phyloP scores from a whole-genome alignment of 2,797 vertebrate species.

The Clamator glandarius region DNA sequence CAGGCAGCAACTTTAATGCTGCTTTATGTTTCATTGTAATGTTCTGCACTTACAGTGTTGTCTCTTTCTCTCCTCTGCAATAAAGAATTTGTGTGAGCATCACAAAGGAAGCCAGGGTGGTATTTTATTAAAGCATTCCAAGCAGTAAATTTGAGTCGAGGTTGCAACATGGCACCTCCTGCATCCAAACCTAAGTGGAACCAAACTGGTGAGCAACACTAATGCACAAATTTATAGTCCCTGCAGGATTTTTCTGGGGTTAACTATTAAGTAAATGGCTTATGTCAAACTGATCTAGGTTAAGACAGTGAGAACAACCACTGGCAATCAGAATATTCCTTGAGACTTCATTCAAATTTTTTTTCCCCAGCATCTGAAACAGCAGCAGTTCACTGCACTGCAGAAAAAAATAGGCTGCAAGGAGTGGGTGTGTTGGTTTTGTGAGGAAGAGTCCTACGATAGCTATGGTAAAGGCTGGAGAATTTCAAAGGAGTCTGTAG shows the following conservation, averaged over 20 bases:
- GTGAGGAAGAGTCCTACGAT: not conserved
- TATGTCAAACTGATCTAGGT: conserved; percentile 57
- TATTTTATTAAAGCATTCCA: conserved; percentile 11
- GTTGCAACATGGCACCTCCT: not conserved
- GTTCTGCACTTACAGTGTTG: conserved; percentile 43
- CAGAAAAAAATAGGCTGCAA: not conserved
- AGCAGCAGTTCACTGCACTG: not conserved
- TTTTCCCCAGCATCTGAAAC: not conserved
- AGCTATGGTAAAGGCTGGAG: not conserved
- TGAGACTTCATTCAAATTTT: not conserved
- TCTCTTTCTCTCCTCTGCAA: conserved; percentile 50
- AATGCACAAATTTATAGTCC: conserved; percentile 7
- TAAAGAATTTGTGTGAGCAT: conserved; percentile 20
- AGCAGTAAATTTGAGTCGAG: not conserved
- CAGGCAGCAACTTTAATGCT: conserved; percentile 46
- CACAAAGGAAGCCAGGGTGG: not conserved
- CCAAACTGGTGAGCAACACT: conserved; percentile 35
- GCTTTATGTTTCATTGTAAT: conserved; percentile 58
- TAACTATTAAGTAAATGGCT: conserved; percentile 43
- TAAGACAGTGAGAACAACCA: conserved; percentile 21
- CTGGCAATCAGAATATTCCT: conserved; percentile 15
- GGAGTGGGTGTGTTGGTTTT: not conserved
- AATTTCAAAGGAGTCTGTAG: not conserved
- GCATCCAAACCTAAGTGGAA: not conserved
- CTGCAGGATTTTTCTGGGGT: conserved; percentile 27